These are phyloP conservation scores for Sapajus apella DNA, from an alignment of 2,113 vertebrate species.

Conservation along the genomic window DNA sequence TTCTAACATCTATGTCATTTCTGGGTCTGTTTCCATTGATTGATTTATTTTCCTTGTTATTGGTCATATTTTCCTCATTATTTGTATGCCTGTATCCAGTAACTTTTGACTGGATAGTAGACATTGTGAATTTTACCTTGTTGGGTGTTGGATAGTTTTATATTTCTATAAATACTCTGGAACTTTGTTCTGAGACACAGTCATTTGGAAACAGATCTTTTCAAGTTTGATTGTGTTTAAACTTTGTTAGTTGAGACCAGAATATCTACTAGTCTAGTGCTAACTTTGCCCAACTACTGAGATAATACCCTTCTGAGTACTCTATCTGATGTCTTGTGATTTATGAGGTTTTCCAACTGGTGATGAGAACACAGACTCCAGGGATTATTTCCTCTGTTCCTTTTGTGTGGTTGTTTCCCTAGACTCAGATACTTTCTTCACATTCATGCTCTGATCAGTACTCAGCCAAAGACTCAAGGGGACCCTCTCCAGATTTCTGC, in stretches of 20 bases:
- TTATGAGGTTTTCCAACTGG: neutral
- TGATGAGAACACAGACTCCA: neutral
- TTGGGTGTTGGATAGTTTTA: neutral
- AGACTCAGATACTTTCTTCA: neutral
- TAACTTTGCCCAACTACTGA: neutral
- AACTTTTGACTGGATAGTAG: constrained; percentile 1
- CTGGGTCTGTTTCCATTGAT: neutral
- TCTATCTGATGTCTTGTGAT: neutral
- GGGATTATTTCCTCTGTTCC: neutral
- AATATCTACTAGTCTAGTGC: neutral
- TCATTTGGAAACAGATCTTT: constrained; percentile 9
- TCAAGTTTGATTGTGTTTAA: neutral
- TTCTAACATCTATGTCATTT: constrained; percentile 30
- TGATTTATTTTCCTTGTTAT: constrained; percentile 16
- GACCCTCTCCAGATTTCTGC: neutral
- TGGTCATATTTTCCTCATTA: neutral
- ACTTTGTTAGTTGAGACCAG: neutral
- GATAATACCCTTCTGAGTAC: neutral
- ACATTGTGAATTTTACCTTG: constrained; percentile 21
- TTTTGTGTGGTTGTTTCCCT: neutral
- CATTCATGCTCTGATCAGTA: neutral
- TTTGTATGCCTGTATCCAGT: neutral
- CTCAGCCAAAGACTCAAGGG: neutral
- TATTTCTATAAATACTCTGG: neutral
- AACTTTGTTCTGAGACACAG: constrained; percentile 14